A percentile compares a stretch with the other conserved stretches of the same genome.
Evolutionary conservation across 2,888 invertebrate genomes (phyloP).

Genomic region (Dascillus cervinus): DNA sequence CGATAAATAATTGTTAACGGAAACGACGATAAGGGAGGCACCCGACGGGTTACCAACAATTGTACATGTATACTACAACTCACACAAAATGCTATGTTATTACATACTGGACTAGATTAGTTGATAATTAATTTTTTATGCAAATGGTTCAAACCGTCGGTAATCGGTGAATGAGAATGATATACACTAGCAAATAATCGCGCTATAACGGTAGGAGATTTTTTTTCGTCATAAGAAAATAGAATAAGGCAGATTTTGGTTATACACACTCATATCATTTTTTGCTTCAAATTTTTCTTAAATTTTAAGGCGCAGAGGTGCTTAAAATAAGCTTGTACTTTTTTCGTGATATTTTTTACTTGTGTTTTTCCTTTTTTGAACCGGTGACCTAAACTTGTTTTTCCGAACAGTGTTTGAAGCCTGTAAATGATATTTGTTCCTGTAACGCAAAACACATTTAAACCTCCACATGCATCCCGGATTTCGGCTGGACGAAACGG

Average conservation of each 20-base stretch:
- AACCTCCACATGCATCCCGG: slow-evolving; percentile 13
- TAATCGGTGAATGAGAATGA: slow-evolving; percentile 43
- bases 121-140: slow-evolving; percentile 42
- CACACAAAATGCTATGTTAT: slow-evolving; percentile 50
- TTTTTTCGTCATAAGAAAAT: slow-evolving; percentile 53
- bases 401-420: slow-evolving; percentile 41
- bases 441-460: slow-evolving; percentile 42
- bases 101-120: slow-evolving; percentile 47
- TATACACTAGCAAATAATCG: slow-evolving; percentile 45
- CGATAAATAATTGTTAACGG: slow-evolving; percentile 29
- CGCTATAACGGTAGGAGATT: slow-evolving; percentile 48
- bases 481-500: no score
- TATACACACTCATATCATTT: slow-evolving; percentile 51
- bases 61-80: slow-evolving; percentile 51
- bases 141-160: slow-evolving; percentile 44
- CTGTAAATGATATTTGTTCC: slow-evolving; percentile 37
- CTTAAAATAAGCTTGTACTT: slow-evolving; percentile 67
- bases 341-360: slow-evolving; percentile 55
- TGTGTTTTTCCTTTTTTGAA: slow-evolving; percentile 42
- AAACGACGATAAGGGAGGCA: slow-evolving; percentile 36
- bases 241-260: slow-evolving; percentile 65
- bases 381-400: slow-evolving; percentile 52
- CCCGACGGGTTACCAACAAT: slow-evolving; percentile 45
- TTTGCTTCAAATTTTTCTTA: slow-evolving; percentile 47
- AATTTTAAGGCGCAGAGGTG: slow-evolving; percentile 68